Evolutionary conservation across 2,113 vertebrate species (phyloP), one percentile per base, ranked within the genome.

Genomic region (Mobula hypostoma): DNA sequence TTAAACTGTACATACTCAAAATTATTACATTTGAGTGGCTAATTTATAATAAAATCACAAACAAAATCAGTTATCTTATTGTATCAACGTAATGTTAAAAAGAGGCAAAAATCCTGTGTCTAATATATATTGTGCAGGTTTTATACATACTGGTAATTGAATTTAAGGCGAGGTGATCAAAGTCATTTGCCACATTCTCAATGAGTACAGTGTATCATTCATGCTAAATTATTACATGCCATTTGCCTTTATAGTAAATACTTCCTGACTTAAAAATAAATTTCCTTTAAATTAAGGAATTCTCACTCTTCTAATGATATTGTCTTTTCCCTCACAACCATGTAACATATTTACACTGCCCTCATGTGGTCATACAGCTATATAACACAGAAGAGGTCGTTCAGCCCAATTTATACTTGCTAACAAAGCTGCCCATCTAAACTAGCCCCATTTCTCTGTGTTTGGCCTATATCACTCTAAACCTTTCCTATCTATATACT

Each of bases 341-440:
- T 56, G 40, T 72, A 74, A 40, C 11, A 24, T 40, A 74, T 93
- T 40, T 48, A 15, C 74, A 70, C 91, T 93, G 91, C 91, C 91
- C 91, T 74, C 91, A 93, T 27, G 91, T 93, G 91, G 91, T 21
- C 70, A 74, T 93, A 48, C 48, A 48, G 48, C 48, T 48, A 48
- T 48, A 48, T 48, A 48, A 48, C 48, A 48, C 48, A 48, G 48
- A 48, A 48, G 48, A 48, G 48, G 48, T 48, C 48, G 1, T 48
- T 48, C 48, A 48, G 48, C 48, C 48, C 48, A 48, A 48, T 48
- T 48, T 1, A 48, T 48, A 48, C 48, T 48, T 48, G 3, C 48
- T 1, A 48, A 48, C 48, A 48, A 48, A 48, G 48, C 2, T 48
- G 48, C 48, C 48, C 48, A 48, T 48, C 48, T 48, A 48, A 48